Base-by-base conservation (phyloP, 2,888 invertebrate species). In the Gibbula magus region DNA sequence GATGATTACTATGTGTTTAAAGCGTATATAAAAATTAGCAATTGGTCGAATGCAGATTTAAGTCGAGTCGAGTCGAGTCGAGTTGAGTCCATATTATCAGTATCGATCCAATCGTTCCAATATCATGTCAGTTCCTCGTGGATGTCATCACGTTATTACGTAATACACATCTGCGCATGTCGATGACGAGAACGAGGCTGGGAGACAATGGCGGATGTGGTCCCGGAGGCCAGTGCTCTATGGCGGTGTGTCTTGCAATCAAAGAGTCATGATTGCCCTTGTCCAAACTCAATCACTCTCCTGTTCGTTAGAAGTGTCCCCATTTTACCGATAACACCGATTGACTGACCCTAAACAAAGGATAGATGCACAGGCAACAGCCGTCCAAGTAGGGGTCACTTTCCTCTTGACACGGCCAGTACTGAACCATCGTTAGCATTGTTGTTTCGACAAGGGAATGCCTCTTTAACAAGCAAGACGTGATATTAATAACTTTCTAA, bases 401-500 rank as follows among this genome's bases (percentile, higher is more conserved):
- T 35, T 20, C 70, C 35, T 20, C 70, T 70, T 39, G 70, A 70
- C 70, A 70, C 20, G 5, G n/a, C 18, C 20, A 35, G 70, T 35
- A 35, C 16, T 20, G 56, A 70, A 35, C n/a, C 70, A 70, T 20
- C 70, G n/a, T 70, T 70, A 35, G 18, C 25, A 32, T 70, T 70
- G 70, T 70, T 10, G 13, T 35, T n/a, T 18, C 70, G 35, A 70
- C 39, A 70, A 39, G 32, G 39, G 70, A 18, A 70, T 35, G 20
- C 13, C 39, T 35, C 29, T 39, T 70, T 20, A 18, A 35, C 18
- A 29, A 35, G 70, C 20, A 35, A 70, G 18, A 18, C 32, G 32
- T 32, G 70, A 70, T 70, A 70, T 70, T 70, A 70, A 70, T 39
- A 70, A 70, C 70, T 70, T 70, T 70, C 35, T 32, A 29, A 70